These are phyloP conservation scores for Eupeodes latifasciatus DNA, from an alignment of 2,888 invertebrate genomes.

Conservation along the genomic window DNA sequence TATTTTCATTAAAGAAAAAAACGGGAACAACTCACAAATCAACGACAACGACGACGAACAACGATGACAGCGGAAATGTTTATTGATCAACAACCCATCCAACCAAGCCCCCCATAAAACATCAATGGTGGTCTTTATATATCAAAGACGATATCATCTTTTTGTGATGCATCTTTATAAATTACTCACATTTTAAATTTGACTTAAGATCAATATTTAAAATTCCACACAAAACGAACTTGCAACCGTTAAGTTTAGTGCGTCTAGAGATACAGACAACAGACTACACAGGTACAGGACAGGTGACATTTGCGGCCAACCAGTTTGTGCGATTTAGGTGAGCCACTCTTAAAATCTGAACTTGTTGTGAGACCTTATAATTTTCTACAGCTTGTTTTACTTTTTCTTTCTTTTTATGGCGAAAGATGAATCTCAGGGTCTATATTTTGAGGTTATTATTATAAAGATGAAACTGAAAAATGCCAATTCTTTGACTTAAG, in stretches of 20 bases:
- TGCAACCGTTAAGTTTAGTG: not conserved
- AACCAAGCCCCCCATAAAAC: not conserved
- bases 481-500: not conserved
- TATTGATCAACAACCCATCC: not conserved
- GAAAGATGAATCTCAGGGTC: not conserved
- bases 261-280: no score
- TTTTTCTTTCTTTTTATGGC: conserved; percentile 26
- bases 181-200: not conserved
- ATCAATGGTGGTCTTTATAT: conserved; percentile 27
- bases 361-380: conserved; percentile 23
- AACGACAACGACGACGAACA: no score
- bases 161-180: conserved; percentile 11
- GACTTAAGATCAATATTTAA: conserved; percentile 45
- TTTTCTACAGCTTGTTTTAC: not conserved
- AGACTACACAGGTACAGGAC: not conserved
- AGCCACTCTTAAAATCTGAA: conserved; percentile 49
- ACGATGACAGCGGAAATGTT: conserved; percentile 11
- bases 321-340: conserved; percentile 66
- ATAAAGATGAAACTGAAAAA: not conserved
- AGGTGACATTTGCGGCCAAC: conserved; percentile 61
- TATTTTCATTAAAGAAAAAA: conserved; percentile 10
- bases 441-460: conserved; percentile 20
- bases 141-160: conserved; percentile 21
- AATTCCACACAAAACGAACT: not conserved
- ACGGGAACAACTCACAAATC: not conserved